Percentiles rank a stretch among this genome's conserved stretches.
These are phyloP conservation scores for Euwallacea fornicatus DNA, from an alignment of 1,140 invertebrate species.

Conservation along the genomic window DNA sequence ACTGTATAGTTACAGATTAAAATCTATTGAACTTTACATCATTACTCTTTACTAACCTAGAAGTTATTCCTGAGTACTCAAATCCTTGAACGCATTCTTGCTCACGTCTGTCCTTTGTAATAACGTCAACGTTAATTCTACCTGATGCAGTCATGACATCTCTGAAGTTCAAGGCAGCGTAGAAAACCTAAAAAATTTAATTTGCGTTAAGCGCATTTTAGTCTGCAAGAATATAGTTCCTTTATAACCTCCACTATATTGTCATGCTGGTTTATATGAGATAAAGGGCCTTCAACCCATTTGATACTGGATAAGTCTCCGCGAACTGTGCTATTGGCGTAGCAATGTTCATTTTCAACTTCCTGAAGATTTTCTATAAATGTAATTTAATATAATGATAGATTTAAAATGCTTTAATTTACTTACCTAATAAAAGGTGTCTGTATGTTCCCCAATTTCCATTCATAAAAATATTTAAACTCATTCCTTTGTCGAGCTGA, in stretches of 20 bases:
- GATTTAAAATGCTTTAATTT: not conserved
- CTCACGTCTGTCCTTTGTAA: constrained; percentile 58
- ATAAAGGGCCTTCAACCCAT: constrained; percentile 74
- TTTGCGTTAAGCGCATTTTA: not conserved
- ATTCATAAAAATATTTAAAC: constrained; percentile 67
- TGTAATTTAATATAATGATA: constrained; percentile 16
- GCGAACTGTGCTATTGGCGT: constrained; percentile 73
- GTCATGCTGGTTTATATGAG: not conserved
- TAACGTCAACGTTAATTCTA: constrained; percentile 66
- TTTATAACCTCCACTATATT: not conserved
- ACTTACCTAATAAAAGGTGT: constrained; percentile 40
- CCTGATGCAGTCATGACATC: constrained; percentile 79
- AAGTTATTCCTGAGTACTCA: constrained; percentile 67
- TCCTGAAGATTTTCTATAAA: constrained; percentile 36
- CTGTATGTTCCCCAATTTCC: constrained; percentile 67
- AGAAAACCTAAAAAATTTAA: constrained; percentile 57
- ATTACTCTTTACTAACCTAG: constrained; percentile 22
- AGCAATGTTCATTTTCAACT: constrained; percentile 66
- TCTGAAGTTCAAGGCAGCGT: constrained; percentile 73
- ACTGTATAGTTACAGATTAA: constrained; percentile 45
- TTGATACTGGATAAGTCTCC: constrained; percentile 83
- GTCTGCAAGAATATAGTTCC: not conserved
- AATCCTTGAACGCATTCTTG: constrained; percentile 73
- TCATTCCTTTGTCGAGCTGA: constrained; percentile 63
- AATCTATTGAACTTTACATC: not conserved